Evolutionary conservation across 92 coral and sea anemone species (phyloP).

Genomic region (Epizoanthus ramosus): DNA sequence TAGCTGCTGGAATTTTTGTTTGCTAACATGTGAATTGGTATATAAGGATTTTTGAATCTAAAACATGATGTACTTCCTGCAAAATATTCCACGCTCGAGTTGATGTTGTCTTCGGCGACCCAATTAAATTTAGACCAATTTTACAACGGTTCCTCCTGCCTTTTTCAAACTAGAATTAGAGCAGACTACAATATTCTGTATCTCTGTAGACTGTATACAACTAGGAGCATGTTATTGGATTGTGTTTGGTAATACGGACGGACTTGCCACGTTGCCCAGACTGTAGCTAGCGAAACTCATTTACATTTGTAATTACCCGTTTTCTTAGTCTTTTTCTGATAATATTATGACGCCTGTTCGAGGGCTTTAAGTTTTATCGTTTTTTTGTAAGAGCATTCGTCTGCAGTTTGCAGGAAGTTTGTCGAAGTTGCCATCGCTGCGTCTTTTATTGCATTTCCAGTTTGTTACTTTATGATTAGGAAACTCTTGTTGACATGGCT

Average conservation of each 20-base stretch:
- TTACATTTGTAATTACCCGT: conserved; percentile 29
- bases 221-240: background rate
- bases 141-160: conserved; percentile 3
- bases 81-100: background rate
- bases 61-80: conserved; percentile 13
- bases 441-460: background rate
- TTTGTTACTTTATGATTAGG: background rate
- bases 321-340: background rate
- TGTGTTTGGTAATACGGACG: background rate
- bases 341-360: background rate
- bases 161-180: background rate
- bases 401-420: background rate
- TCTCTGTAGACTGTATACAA: background rate
- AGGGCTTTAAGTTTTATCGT: background rate
- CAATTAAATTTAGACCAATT: too few species aligned
- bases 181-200: too few species aligned
- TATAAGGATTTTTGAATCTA: background rate
- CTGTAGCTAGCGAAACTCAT: conserved; percentile 13
- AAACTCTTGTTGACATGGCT: background rate
- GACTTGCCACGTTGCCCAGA: conserved; percentile 33
- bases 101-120: too few species aligned
- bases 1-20: too few species aligned
- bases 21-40: background rate
- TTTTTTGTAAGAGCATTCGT: background rate
- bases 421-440: background rate